These are phyloP conservation scores for Corythornis madagascariensis DNA, from an alignment of 2,113 vertebrate species.

Conservation along the genomic window DNA sequence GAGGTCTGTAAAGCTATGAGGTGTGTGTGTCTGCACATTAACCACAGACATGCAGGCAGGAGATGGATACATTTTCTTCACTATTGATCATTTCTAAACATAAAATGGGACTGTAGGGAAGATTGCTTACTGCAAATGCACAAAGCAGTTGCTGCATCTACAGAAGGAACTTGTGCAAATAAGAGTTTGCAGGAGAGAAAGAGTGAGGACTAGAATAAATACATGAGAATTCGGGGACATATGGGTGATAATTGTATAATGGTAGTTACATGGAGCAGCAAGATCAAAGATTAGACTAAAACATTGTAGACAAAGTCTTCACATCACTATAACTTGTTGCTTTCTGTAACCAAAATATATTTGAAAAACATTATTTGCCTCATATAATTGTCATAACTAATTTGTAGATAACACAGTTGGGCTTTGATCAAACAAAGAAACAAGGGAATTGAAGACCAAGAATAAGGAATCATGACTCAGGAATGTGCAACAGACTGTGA, in stretches of 20 bases:
- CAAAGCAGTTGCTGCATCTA: not conserved
- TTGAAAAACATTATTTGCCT: not conserved
- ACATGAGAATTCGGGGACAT: not conserved
- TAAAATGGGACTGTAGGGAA: not conserved
- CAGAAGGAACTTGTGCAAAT: slow-evolving; percentile 2
- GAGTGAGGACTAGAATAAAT: not conserved
- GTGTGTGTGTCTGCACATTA: not conserved
- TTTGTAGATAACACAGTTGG: slow-evolving; percentile 2
- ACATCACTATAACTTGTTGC: not conserved
- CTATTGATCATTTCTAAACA: not conserved
- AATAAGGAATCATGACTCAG: not conserved
- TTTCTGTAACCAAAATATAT: slow-evolving; percentile 12
- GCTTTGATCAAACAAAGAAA: slow-evolving; percentile 34
- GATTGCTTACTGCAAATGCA: not conserved
- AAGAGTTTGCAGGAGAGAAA: not conserved
- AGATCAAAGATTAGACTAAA: slow-evolving; percentile 27
- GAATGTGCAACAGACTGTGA: not conserved
- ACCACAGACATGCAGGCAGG: not conserved
- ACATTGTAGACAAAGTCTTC: not conserved
- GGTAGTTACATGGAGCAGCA: not conserved
- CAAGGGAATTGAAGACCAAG: not conserved
- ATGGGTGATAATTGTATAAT: not conserved
- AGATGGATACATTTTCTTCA: not conserved
- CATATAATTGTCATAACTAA: not conserved
- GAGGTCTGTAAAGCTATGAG: not conserved